These are phyloP conservation scores for Oligia fasciuncula DNA, from an alignment of 2,888 invertebrate genomes.

Conservation along the genomic window DNA sequence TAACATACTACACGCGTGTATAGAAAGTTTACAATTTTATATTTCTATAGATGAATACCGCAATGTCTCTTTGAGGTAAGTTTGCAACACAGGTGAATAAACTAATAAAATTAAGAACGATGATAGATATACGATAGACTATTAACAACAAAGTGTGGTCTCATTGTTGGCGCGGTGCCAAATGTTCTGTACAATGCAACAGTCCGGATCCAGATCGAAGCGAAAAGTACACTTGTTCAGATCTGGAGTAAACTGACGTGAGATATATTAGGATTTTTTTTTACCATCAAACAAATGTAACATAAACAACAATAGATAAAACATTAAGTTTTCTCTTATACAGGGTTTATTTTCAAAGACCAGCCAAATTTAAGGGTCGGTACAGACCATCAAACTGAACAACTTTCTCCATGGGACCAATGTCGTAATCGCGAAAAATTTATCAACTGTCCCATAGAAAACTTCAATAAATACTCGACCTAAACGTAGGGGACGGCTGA, in stretches of 20 bases:
- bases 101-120: conserved; percentile 76
- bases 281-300: conserved; percentile 5
- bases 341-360: no score
- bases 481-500: no score
- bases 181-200: conserved; percentile 66
- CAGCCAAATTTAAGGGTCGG: no score
- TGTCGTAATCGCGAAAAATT: no score
- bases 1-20: neutral
- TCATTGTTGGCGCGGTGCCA: conserved; percentile 72
- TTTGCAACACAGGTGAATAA: conserved; percentile 74
- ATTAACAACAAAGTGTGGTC: conserved; percentile 73
- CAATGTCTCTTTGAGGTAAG: conserved; percentile 61
- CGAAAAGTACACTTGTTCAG: conserved; percentile 30
- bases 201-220: conserved; percentile 43
- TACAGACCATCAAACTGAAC: no score
- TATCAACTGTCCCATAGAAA: no score
- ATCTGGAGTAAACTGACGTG: conserved; percentile 43
- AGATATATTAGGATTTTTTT: conserved; percentile 19
- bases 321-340: neutral
- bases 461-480: no score
- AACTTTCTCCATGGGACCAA: no score
- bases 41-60: conserved; percentile 26
- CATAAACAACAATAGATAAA: neutral
- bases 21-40: conserved; percentile 19
- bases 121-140: conserved; percentile 70